Base-by-base conservation (phyloP, 2,888 invertebrate species). In the Deroplatys truncata region DNA sequence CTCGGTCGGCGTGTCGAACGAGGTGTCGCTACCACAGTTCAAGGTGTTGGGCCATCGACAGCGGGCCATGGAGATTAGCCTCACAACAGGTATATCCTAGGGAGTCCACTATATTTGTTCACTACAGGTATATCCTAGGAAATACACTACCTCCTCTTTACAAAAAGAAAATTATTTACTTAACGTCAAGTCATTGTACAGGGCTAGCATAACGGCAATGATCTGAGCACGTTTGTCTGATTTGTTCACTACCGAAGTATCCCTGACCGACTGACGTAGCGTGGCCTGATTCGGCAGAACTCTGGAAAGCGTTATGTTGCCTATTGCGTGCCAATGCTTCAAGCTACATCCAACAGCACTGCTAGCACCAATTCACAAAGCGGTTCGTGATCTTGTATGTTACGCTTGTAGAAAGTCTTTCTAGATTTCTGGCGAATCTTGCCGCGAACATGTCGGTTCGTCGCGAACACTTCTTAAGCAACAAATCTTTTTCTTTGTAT, bases 21-120 rank as follows among this genome's bases (percentile, higher is more conserved):
- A 98, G 95, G 98, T 98, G 95, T 98, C 98, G 93, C 97, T 98
- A 94, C 98, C 98, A 94, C 98, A 98, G 96, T 98, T 98, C 97
- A 98, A 98, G 96, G 98, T 98, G 94, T 97, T 98, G 95, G 98
- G 98, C 93, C 98, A 98, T 95, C 97, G 98, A 93, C 98, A 98
- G 95, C 97, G 98, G 94, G 98, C 97, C 93, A 98, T 98, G 97
- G 98, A 98, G 95, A 98, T 98, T 96, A 97, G 98, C 95, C 97
- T 98, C 93, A 98, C 98, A 94, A 98, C 98, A 97, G 98, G 98
- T 98, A 97, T 94, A 94, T 85, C 85, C 43, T 85, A 85, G 15
- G 29, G 13, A 84, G 29, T 72, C 86, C 72, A 86, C 94, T 85
- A 84, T 10, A 8, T 28, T 82, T 28, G 28, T 25, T 84, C 88